Evolutionary conservation across 2,888 invertebrate species (phyloP), one percentile per base, ranked within the genome.

Genomic region (Deilephila porcellus): DNA sequence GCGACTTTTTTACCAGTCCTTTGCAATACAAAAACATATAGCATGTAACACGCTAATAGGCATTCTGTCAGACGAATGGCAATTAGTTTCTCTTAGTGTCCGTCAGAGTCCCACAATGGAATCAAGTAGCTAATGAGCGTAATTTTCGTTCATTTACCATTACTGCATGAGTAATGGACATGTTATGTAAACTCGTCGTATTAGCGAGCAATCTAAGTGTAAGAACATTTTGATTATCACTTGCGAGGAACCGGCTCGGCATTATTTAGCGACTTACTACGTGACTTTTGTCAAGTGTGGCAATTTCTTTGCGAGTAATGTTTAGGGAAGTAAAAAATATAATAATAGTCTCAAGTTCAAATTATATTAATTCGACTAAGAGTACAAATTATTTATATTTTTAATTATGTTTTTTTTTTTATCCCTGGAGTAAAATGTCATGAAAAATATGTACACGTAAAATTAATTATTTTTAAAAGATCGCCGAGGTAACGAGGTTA

Each of bases 71-170:
- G 81, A 80, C 80, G 25, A 67, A 67, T 25, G 17, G 25, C 67
- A 45, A 52, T 67, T 67, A 67, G 67, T 52, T 52, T 67, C 67
- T 45, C 14, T 67, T 67, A 52, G 45, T 67, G 67, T 20, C 6
- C 52, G 37, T n/a, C 64, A 72, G 63, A 53, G 63, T 34, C 34
- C 56, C 63, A 72, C 72, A 89, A 87, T 85, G 85, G 81, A 87
- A 85, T 85, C 82, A 86, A 83, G 90, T 88, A 87, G 89, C 88
- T 90, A 90, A 92, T 91, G 89, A 90, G 86, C 85, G 85, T 84
- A 86, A 93, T 93, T 92, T 90, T 89, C 93, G 92, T 92, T 84
- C 89, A 88, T 88, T 86, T 82, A 86, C 91, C 88, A 92, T 92
- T 89, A 91, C 81, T 76, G 79, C 81, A 91, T 91, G 91, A 92